These are phyloP conservation scores for Corythornis leucogaster DNA, from an alignment of 2,797 vertebrate genomes.

Conservation along the genomic window DNA sequence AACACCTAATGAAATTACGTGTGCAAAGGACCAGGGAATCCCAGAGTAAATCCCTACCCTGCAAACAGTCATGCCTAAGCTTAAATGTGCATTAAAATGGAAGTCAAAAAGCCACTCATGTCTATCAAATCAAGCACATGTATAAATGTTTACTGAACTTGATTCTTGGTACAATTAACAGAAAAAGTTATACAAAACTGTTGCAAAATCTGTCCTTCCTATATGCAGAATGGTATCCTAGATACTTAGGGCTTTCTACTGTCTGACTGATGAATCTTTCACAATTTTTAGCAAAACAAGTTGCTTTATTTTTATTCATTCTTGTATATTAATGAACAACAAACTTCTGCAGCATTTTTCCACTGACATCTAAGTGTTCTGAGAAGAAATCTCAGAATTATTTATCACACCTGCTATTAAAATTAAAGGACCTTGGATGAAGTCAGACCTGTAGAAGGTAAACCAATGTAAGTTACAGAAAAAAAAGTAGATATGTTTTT, in stretches of 20 bases:
- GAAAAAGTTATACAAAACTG: background rate
- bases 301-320: background rate
- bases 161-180: background rate
- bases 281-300: background rate
- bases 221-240: background rate
- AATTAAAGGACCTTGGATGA: background rate
- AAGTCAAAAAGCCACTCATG: constrained; percentile 27
- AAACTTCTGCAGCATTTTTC: background rate
- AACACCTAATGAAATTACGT: constrained; percentile 60
- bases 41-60: constrained; percentile 7
- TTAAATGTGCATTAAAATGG: constrained; percentile 35
- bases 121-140: constrained; percentile 26
- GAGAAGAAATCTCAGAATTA: background rate
- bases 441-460: background rate
- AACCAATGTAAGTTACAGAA: background rate
- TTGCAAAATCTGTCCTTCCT: background rate
- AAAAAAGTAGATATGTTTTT: background rate
- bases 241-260: background rate
- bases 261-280: background rate
- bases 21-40: constrained; percentile 47
- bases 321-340: background rate
- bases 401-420: background rate
- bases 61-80: constrained; percentile 38
- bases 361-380: background rate
- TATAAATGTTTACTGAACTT: constrained; percentile 32